These are phyloP conservation scores for Zelleria hepariella DNA, from an alignment of 2,888 invertebrate genomes.

Conservation along the genomic window DNA sequence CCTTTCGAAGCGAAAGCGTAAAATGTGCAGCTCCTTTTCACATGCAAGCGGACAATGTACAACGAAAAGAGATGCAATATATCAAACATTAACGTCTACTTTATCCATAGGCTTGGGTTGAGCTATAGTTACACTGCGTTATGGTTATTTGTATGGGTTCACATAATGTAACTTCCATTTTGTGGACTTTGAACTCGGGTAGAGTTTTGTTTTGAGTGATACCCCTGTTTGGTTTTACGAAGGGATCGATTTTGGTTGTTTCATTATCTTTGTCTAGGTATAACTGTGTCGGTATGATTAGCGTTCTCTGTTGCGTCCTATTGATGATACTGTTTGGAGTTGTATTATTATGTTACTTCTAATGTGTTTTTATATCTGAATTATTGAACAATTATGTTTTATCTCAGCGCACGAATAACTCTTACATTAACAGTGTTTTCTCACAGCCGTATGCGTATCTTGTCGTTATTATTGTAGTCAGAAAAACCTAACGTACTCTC, in stretches of 20 bases:
- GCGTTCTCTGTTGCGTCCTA: background rate
- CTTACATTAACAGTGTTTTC: background rate
- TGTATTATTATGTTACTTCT: background rate
- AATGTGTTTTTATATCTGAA: background rate
- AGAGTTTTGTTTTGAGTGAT: slow-evolving; percentile 18
- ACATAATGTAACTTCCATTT: slow-evolving; percentile 13
- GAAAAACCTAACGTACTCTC: too few relatives aligned
- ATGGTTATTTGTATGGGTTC: slow-evolving; percentile 43
- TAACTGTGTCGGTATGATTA: background rate
- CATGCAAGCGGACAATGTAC: slow-evolving; percentile 33
- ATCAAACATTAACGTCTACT: slow-evolving; percentile 41
- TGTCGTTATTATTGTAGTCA: too few relatives aligned
- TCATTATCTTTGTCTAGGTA: background rate
- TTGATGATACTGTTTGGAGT: background rate
- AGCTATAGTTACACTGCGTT: slow-evolving; percentile 47
- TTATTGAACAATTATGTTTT: background rate
- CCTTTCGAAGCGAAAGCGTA: slow-evolving; percentile 48
- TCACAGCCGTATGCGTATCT: slow-evolving; percentile 3
- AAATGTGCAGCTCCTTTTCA: slow-evolving; percentile 45
- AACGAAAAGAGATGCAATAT: slow-evolving; percentile 61
- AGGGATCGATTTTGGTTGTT: background rate
- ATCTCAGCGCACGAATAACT: background rate
- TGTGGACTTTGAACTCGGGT: slow-evolving; percentile 64
- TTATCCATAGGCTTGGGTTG: slow-evolving; percentile 49
- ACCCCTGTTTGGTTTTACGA: slow-evolving; percentile 12